Conservation (phyloP, 2,888 invertebrate genomes). For the Agelastica alni region DNA sequence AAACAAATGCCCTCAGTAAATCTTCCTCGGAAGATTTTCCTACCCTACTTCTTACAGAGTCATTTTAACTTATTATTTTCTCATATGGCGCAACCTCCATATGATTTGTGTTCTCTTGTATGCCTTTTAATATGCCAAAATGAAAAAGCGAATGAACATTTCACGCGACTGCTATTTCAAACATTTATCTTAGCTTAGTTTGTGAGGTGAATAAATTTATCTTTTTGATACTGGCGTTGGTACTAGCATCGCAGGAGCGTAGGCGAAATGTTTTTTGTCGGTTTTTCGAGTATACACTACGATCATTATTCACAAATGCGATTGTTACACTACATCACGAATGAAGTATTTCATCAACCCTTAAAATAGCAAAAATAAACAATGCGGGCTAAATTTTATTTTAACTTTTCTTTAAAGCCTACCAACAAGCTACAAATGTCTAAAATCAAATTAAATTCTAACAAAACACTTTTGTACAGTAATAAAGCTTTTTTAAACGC, state of each 20-base stretch:
- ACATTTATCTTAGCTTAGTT: slow-evolving; percentile 39
- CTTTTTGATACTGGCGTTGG: slow-evolving; percentile 16
- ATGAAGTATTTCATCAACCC: no score
- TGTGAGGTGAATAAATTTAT: slow-evolving; percentile 40
- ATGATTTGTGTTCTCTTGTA: slow-evolving; percentile 46
- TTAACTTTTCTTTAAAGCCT: no score
- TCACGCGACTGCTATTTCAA: slow-evolving; percentile 36
- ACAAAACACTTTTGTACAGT: no score
- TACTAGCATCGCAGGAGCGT: not conserved
- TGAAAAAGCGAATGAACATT: slow-evolving; percentile 44
- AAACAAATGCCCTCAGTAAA: slow-evolving; percentile 23
- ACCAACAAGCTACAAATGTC: no score
- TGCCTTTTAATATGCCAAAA: slow-evolving; percentile 46
- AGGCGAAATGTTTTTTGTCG: no score
- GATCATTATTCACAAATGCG: no score
- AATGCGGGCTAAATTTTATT: no score
- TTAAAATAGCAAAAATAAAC: no score
- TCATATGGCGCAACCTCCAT: slow-evolving; percentile 27
- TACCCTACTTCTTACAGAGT: slow-evolving; percentile 16
- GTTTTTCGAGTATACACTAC: no score
- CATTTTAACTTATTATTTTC: slow-evolving; percentile 33
- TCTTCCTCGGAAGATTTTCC: slow-evolving; percentile 9
- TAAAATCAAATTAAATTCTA: no score
- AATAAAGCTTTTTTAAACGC: no score
- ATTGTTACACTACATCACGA: no score